Percentiles rank a stretch among this genome's conserved stretches.
These are phyloP conservation scores for Microchrysa polita DNA, from an alignment of 2,888 invertebrate genomes.

Conservation along the genomic window DNA sequence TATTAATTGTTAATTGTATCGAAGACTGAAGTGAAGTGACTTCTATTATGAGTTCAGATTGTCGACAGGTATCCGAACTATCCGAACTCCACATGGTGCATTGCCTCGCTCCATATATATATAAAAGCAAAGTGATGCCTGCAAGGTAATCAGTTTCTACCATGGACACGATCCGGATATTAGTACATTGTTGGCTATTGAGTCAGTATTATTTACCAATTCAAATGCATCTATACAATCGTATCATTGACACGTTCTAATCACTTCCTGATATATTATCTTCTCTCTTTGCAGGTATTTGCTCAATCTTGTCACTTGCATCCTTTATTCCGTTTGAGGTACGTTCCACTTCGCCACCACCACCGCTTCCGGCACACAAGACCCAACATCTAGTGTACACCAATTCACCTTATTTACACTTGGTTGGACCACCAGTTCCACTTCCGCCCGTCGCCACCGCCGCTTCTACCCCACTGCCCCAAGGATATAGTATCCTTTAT, in stretches of 20 bases:
- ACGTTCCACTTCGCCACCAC: not conserved
- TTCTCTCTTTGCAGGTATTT: not conserved
- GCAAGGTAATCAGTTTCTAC: slow-evolving; percentile 6
- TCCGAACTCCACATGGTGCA: too few species aligned
- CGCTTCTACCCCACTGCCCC: too few species aligned
- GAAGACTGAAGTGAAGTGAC: too few species aligned
- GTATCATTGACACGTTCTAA: slow-evolving; percentile 19
- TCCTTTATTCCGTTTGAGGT: not conserved
- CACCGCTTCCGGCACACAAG: not conserved
- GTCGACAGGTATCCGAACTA: too few species aligned
- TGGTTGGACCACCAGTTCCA: not conserved
- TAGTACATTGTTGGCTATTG: slow-evolving; percentile 13
- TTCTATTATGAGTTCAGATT: too few species aligned
- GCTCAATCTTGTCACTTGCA: not conserved
- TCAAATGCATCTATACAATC: not conserved
- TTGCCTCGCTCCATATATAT: not conserved
- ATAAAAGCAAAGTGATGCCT: not conserved
- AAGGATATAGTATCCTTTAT: slow-evolving; percentile 25
- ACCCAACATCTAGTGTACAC: slow-evolving; percentile 4
- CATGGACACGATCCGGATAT: slow-evolving; percentile 13
- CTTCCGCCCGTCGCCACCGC: too few species aligned
- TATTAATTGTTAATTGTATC: too few species aligned
- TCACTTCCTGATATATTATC: slow-evolving; percentile 9
- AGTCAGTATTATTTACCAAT: slow-evolving; percentile 23
- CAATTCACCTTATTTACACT: slow-evolving; percentile 3